Percentiles rank a stretch among this genome's conserved stretches.
Evolutionary conservation across 2,797 vertebrate species (phyloP).

Genomic region (Aselliscus stoliczkanus): DNA sequence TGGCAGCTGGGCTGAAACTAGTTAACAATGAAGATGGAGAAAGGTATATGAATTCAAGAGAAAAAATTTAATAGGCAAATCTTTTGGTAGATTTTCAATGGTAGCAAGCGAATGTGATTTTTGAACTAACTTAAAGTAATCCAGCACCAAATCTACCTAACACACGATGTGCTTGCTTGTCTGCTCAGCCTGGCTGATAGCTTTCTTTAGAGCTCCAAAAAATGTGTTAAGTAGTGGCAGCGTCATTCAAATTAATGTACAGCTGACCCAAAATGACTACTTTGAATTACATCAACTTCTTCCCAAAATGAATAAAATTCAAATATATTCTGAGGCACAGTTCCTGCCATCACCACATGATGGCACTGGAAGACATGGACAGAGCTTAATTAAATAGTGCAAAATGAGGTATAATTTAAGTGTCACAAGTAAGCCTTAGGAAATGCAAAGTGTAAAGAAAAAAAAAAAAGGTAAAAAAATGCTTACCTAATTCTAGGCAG

Average conservation of each 20-base stretch:
- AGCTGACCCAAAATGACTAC: not conserved
- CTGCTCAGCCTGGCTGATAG: not conserved
- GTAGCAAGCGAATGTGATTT: not conserved
- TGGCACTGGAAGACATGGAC: not conserved
- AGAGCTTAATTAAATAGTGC: not conserved
- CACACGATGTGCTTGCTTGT: not conserved
- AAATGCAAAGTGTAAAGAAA: not conserved
- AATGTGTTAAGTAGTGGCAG: not conserved
- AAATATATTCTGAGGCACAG: not conserved
- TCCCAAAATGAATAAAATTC: not conserved
- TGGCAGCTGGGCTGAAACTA: accelerated
- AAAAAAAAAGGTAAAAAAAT: not conserved
- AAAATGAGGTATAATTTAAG: not conserved
- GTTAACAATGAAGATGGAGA: not conserved
- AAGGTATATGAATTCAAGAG: not conserved
- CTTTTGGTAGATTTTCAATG: not conserved
- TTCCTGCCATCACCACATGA: not conserved
- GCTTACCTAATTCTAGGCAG: not conserved
- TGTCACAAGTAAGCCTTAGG: not conserved
- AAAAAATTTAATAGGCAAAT: not conserved
- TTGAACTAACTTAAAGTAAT: not conserved
- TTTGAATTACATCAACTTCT: not conserved
- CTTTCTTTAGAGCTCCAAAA: not conserved
- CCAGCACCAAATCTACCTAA: not conserved
- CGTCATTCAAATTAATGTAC: not conserved